A percentile compares a stretch with the other conserved stretches of the same genome.
These are phyloP conservation scores for Ptychobarbus kaznakovi DNA, from an alignment of 2,797 vertebrate genomes.

Conservation along the genomic window DNA sequence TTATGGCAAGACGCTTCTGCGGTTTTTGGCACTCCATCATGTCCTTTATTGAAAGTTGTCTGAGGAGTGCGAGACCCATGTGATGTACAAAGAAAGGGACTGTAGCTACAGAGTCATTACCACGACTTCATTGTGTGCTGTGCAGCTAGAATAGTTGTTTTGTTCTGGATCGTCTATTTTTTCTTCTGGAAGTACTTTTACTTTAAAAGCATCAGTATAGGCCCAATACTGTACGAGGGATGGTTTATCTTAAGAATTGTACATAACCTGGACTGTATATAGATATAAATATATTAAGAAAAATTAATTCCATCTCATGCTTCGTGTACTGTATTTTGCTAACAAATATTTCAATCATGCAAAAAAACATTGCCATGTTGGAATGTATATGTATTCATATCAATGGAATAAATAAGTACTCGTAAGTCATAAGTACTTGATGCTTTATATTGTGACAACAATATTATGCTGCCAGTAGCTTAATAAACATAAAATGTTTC, in stretches of 20 bases:
- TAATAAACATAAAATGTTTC: background rate
- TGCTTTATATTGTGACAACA: slow-evolving; percentile 49
- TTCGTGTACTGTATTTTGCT: slow-evolving; percentile 71
- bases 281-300: slow-evolving; percentile 72
- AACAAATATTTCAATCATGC: slow-evolving; percentile 64
- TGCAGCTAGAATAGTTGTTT: slow-evolving; percentile 49
- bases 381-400: slow-evolving; percentile 75
- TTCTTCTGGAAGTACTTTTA: slow-evolving; percentile 36
- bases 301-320: slow-evolving; percentile 51
- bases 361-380: slow-evolving; percentile 66
- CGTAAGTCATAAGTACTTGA: slow-evolving; percentile 70
- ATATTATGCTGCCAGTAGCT: slow-evolving; percentile 18
- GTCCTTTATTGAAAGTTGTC: slow-evolving; percentile 12
- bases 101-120: slow-evolving; percentile 4
- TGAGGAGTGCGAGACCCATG: background rate
- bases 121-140: slow-evolving; percentile 41
- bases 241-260: slow-evolving; percentile 44
- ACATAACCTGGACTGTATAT: slow-evolving; percentile 66
- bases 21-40: background rate
- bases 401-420: slow-evolving; percentile 74
- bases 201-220: slow-evolving; percentile 37
- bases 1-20: slow-evolving; percentile 1
- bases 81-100: slow-evolving; percentile 40
- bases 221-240: background rate
- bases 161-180: slow-evolving; percentile 36